Percentiles rank a stretch among this genome's conserved stretches.
Evolutionary conservation across 2,113 vertebrate genomes (phyloP).

Genomic region (Mormyrus lacerda): DNA sequence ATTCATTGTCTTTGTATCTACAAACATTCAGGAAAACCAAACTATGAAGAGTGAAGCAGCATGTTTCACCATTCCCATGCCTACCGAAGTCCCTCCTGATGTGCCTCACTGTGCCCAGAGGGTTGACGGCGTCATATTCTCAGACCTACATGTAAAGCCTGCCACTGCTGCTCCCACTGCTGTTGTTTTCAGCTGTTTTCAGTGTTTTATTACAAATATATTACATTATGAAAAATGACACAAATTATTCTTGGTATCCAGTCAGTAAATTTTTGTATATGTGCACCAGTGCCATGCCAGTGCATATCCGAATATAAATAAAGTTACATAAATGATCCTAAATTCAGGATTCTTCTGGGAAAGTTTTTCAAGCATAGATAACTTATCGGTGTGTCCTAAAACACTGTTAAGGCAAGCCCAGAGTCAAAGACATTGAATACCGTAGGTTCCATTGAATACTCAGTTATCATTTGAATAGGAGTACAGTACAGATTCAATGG

Average conservation of each 20-base stretch:
- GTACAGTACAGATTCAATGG: conserved; percentile 32
- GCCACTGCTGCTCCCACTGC: conserved; percentile 59
- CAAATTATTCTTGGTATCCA: not conserved
- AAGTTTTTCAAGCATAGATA: not conserved
- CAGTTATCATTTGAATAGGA: not conserved
- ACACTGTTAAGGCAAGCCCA: not conserved
- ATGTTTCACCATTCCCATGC: not conserved
- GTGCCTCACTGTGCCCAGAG: conserved; percentile 53
- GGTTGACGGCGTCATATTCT: conserved; percentile 58
- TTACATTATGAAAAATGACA: not conserved
- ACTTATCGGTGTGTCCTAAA: not conserved
- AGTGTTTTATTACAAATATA: not conserved
- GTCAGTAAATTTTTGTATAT: not conserved
- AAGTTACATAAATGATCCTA: not conserved
- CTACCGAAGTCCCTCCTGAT: conserved; percentile 67
- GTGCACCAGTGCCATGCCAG: not conserved
- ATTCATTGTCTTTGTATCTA: not conserved
- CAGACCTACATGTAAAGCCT: conserved; percentile 62
- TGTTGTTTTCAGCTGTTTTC: conserved; percentile 34
- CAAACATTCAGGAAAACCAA: not conserved
- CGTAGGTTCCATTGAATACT: not conserved
- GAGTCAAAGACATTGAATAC: not conserved
- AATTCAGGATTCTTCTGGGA: not conserved
- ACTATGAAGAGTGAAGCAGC: not conserved
- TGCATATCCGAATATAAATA: not conserved